Evolutionary conservation across 2,888 invertebrate species (phyloP).

Genomic region (Lasioglossum oenotherae): DNA sequence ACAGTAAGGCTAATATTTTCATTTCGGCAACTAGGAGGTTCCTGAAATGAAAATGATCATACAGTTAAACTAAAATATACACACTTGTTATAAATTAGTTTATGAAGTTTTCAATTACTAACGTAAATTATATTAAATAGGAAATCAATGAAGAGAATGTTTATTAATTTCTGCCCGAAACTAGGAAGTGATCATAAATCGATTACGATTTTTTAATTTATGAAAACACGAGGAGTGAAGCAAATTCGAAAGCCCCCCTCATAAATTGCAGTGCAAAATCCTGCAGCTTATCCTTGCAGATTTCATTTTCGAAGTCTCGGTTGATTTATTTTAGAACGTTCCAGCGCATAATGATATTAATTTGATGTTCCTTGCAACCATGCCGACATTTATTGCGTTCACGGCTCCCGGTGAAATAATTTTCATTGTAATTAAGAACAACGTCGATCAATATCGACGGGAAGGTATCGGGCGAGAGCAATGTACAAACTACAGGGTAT

Average conservation of each 20-base stretch:
- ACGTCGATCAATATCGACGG: slow-evolving; percentile 31
- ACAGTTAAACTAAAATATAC: neutral
- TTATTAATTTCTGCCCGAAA: neutral
- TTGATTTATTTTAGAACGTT: neutral
- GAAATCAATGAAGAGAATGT: neutral
- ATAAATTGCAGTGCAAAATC: neutral
- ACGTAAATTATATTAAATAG: neutral
- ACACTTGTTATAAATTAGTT: neutral
- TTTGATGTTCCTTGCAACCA: slow-evolving; percentile 30
- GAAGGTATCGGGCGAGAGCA: slow-evolving; percentile 31
- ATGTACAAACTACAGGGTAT: slow-evolving; percentile 43
- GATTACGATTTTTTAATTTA: neutral
- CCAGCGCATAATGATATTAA: slow-evolving; percentile 5
- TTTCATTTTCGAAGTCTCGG: neutral
- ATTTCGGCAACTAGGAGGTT: neutral
- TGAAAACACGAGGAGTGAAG: neutral
- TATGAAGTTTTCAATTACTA: neutral
- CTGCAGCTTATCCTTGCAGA: neutral
- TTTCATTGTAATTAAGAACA: slow-evolving; percentile 47
- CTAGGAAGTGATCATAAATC: neutral
- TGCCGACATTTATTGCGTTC: slow-evolving; percentile 12
- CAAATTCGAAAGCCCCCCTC: neutral
- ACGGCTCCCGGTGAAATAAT: slow-evolving; percentile 19
- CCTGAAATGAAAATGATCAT: neutral
- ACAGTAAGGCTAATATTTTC: neutral